These are phyloP conservation scores for Tetraodon nigroviridis DNA, from an alignment of 2,113 vertebrate genomes.

Conservation along the genomic window DNA sequence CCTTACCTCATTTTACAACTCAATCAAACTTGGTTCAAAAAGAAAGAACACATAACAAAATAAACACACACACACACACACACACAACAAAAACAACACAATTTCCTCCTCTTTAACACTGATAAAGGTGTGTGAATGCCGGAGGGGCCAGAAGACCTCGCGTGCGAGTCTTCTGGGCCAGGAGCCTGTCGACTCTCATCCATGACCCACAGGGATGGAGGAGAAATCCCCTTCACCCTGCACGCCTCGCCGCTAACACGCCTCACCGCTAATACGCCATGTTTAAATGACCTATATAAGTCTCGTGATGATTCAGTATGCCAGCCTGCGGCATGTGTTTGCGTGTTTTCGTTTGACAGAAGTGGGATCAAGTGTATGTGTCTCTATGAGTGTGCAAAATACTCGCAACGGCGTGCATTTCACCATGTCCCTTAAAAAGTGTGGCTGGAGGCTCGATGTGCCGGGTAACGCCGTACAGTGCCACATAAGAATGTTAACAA, in stretches of 20 bases:
- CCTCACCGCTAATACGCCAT: constrained; percentile 23
- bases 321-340: constrained; percentile 28
- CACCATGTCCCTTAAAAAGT: neutral
- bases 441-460: too few species aligned
- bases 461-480: too few species aligned
- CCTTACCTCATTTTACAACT: too few species aligned
- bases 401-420: neutral
- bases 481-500: too few species aligned
- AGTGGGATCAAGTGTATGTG: neutral
- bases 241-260: constrained; percentile 21
- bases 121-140: constrained; percentile 8
- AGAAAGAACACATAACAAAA: too few species aligned
- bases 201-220: constrained; percentile 20
- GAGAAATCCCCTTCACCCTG: constrained; percentile 43
- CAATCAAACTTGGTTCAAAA: neutral
- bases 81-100: neutral
- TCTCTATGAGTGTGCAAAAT: neutral
- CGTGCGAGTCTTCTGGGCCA: constrained; percentile 38
- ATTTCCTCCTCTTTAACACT: neutral
- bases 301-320: constrained; percentile 43
- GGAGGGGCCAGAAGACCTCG: constrained; percentile 22
- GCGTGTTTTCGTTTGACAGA: neutral
- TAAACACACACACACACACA: too few species aligned
- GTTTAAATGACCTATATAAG: constrained; percentile 55
- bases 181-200: constrained; percentile 32